Conservation (phyloP, 2,113 vertebrate genomes). For the Coregonus clupeaformis region DNA sequence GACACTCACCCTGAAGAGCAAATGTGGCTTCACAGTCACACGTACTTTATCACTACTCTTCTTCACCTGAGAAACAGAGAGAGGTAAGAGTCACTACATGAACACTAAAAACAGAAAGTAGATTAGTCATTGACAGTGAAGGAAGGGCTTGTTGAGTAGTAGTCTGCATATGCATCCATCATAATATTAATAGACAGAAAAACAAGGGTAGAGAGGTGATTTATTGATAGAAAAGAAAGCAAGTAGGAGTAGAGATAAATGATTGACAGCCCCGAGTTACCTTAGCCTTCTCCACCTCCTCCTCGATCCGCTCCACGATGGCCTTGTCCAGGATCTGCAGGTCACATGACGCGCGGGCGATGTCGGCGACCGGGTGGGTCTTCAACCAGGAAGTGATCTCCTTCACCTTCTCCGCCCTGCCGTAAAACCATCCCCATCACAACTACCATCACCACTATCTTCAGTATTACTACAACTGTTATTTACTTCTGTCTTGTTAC, state of each 20-base stretch:
- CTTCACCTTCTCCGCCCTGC: slow-evolving; percentile 82
- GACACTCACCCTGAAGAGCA: slow-evolving; percentile 89
- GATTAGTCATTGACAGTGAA: not conserved
- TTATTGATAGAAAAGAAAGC: not conserved
- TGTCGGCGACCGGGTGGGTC: slow-evolving; percentile 81
- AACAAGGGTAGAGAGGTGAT: not conserved
- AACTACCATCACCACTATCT: not conserved
- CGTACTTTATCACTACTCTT: slow-evolving; percentile 93
- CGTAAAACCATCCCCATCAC: not conserved
- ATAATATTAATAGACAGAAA: not conserved
- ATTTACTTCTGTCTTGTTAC: too few species aligned
- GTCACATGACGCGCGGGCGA: slow-evolving; percentile 85
- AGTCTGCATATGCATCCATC: too few species aligned
- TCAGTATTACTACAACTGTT: too few species aligned
- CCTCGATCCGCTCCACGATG: slow-evolving; percentile 86
- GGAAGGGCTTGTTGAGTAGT: not conserved
- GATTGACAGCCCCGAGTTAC: slow-evolving; percentile 51
- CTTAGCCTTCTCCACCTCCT: slow-evolving; percentile 85
- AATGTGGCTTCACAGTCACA: slow-evolving; percentile 95
- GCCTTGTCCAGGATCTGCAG: slow-evolving; percentile 85
- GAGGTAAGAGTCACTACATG: not conserved
- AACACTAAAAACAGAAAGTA: not conserved
- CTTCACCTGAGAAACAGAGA: slow-evolving; percentile 74
- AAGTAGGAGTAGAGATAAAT: slow-evolving; percentile 2
- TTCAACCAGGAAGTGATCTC: slow-evolving; percentile 86